These are phyloP conservation scores for Cyprinodon variegatus DNA, from an alignment of 2,113 vertebrate genomes.

Conservation along the genomic window DNA sequence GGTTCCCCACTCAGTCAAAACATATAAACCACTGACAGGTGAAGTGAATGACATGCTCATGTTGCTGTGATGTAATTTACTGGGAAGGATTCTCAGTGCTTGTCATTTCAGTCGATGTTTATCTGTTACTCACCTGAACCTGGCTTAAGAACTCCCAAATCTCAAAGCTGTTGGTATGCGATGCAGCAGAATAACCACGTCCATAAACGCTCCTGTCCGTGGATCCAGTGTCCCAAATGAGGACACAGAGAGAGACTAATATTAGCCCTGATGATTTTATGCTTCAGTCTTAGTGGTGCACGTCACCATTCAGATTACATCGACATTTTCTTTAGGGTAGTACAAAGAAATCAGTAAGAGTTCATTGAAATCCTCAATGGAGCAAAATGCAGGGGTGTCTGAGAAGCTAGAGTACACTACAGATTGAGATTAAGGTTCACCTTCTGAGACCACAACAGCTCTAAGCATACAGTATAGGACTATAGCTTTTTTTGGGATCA, in stretches of 20 bases:
- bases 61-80: neutral
- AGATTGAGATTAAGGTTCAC: too few species aligned
- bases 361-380: neutral
- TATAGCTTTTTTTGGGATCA: too few species aligned
- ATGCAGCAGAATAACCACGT: too few species aligned
- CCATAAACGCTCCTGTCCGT: neutral
- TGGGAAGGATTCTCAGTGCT: neutral
- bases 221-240: neutral
- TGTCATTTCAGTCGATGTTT: neutral
- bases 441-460: too few species aligned
- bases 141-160: neutral
- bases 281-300: neutral
- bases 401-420: too few species aligned
- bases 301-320: neutral
- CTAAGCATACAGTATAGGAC: too few species aligned
- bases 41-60: neutral
- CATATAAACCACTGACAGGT: constrained; percentile 7
- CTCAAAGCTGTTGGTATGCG: neutral
- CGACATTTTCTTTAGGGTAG: too few species aligned
- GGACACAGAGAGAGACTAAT: too few species aligned
- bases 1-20: neutral
- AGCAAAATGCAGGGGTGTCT: too few species aligned
- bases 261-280: neutral
- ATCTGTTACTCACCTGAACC: neutral
- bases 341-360: neutral